These are phyloP conservation scores for Ornithoptera priamus DNA, from an alignment of 2,888 invertebrate genomes.

Conservation along the genomic window DNA sequence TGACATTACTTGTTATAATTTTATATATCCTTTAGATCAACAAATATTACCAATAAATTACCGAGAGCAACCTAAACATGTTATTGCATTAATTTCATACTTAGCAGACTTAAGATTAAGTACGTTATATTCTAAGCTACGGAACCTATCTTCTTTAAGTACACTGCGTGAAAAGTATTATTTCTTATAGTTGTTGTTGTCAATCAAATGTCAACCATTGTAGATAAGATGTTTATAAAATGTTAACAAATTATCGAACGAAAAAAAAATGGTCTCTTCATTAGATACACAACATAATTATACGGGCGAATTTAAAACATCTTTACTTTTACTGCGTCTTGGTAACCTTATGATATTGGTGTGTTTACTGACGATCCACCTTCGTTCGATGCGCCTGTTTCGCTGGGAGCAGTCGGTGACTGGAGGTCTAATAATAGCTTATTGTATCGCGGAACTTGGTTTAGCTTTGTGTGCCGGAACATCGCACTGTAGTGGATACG, in stretches of 20 bases:
- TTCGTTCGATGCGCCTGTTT: slow-evolving; percentile 55
- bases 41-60: background rate
- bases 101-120: background rate
- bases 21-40: background rate
- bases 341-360: slow-evolving; percentile 43
- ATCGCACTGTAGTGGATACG: slow-evolving; percentile 34
- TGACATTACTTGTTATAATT: background rate
- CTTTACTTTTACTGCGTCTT: slow-evolving; percentile 44
- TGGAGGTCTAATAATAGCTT: slow-evolving; percentile 60
- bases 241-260: background rate
- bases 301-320: slow-evolving; percentile 6
- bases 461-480: slow-evolving; percentile 47
- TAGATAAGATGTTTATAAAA: background rate
- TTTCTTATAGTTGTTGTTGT: background rate
- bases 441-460: slow-evolving; percentile 45
- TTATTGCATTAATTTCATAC: background rate
- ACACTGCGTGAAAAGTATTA: background rate
- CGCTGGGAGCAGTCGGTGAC: slow-evolving; percentile 62
- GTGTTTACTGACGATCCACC: slow-evolving; percentile 47
- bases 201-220: slow-evolving; percentile 1
- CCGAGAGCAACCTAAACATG: background rate
- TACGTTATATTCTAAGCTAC: too few species aligned
- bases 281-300: slow-evolving; percentile 9
- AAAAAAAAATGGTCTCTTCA: background rate
- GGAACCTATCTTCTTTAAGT: background rate